Conservation (phyloP, 2,113 vertebrate genomes). For the Cathartes aura region DNA sequence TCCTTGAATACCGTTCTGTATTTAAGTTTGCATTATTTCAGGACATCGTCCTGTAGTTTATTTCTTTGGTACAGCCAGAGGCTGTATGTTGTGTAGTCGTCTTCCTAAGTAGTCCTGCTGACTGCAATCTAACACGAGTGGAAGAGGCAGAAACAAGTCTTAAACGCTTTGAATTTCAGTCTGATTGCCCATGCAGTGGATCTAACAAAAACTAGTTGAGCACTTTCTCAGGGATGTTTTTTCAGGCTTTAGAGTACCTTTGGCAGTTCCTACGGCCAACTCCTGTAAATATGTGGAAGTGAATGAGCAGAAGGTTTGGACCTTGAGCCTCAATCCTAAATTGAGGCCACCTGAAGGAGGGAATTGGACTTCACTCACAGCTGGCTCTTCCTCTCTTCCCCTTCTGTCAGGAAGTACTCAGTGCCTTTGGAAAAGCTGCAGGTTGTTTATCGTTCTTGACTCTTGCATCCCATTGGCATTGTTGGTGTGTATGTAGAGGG, state of each 20-base stretch:
- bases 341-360: not conserved
- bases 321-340: not conserved
- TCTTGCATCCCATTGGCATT: not conserved
- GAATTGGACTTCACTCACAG: not conserved
- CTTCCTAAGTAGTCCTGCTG: not conserved
- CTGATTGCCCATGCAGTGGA: not conserved
- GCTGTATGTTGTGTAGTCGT: not conserved
- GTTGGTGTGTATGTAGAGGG: not conserved
- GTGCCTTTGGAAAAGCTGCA: not conserved
- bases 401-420: not conserved
- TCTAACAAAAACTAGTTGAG: not conserved
- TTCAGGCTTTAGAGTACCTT: not conserved
- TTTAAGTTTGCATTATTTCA: conserved; percentile 23
- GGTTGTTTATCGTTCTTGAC: not conserved
- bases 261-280: not conserved
- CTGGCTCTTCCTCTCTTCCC: not conserved
- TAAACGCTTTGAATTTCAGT: not conserved
- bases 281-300: not conserved
- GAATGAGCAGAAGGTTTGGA: not conserved
- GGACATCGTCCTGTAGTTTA: conserved; percentile 15
- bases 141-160: not conserved
- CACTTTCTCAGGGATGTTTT: conserved; percentile 17
- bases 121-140: not conserved
- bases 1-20: not conserved
- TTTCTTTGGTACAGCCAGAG: not conserved